Percentiles rank a stretch among this genome's conserved stretches.
phyloP scores from a whole-genome alignment of 2,113 vertebrate species.

The Leucosticte australis region DNA sequence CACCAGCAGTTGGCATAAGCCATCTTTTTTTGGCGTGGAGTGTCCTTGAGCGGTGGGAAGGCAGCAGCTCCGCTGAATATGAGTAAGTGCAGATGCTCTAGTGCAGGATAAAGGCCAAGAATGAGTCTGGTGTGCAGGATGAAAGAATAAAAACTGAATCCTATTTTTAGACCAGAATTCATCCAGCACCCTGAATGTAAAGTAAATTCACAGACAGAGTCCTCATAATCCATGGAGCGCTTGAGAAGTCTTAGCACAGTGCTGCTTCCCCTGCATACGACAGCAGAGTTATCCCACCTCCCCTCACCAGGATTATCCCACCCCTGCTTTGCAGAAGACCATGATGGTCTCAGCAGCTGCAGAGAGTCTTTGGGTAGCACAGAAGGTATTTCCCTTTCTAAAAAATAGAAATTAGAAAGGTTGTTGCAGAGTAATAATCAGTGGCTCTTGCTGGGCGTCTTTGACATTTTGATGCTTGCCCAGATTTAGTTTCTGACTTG shows the following conservation, averaged over 20 bases:
- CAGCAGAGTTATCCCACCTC: background rate
- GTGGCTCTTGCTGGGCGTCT: background rate
- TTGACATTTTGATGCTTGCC: background rate
- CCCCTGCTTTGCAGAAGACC: fast-evolving
- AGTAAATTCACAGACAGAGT: background rate
- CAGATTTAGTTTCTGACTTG: background rate
- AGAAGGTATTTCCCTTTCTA: background rate
- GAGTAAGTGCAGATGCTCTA: conserved; percentile 36
- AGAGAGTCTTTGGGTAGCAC: background rate
- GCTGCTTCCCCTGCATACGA: background rate
- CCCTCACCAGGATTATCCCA: background rate
- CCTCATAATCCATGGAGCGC: background rate
- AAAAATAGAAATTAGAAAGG: background rate
- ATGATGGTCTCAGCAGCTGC: background rate
- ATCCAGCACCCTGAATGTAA: background rate
- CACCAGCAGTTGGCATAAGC: background rate
- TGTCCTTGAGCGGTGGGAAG: background rate
- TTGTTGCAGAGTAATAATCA: fast-evolving
- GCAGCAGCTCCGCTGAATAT: background rate
- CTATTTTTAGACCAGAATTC: conserved; percentile 27
- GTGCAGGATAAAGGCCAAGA: conserved; percentile 20
- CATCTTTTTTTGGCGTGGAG: background rate
- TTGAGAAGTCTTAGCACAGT: background rate
- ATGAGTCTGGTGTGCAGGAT: background rate
- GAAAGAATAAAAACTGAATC: background rate